Percentiles rank a stretch among this genome's conserved stretches.
Evolutionary conservation across 2,113 vertebrate genomes (phyloP).

Genomic region (Xenopus tropicalis): UCB_Xtro_10.0 CM004450.2:109033501-109034000

Average conservation of each 20-base stretch:
- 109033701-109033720: not conserved
- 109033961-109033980: constrained; percentile 69
- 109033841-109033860: constrained; percentile 20
- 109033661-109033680: too few species aligned
- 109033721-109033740: not conserved
- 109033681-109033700: not conserved
- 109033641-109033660: not conserved
- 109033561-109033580: too few species aligned
- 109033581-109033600: too few species aligned
- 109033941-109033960: constrained; percentile 59
- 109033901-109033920: constrained; percentile 50
- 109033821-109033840: constrained; percentile 36
- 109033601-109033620: too few species aligned
- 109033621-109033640: not conserved
- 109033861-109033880: not conserved
- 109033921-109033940: constrained; percentile 53
- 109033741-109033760: not conserved
- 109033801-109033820: constrained; percentile 7
- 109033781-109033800: constrained; percentile 18
- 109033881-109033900: constrained; percentile 44
- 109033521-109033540: too few species aligned
- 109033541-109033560: too few species aligned
- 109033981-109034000: constrained; percentile 48
- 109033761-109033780: not conserved
- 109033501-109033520: too few species aligned